Evolutionary conservation across 1,140 invertebrate species (phyloP).

Genomic region (Tribolium castaneum): DNA sequence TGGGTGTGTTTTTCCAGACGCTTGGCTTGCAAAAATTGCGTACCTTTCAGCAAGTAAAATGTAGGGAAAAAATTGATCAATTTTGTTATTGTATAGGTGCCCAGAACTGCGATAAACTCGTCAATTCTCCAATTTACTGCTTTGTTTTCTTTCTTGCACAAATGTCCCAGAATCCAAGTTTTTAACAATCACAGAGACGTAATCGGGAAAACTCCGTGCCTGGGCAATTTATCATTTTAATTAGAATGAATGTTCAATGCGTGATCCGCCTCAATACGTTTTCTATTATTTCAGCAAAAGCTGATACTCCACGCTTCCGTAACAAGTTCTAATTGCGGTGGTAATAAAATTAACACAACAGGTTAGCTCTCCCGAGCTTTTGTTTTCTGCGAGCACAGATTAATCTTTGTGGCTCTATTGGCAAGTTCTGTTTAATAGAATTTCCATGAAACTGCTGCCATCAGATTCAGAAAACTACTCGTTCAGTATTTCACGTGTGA

Average conservation of each 20-base stretch:
- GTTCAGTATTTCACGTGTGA: not conserved
- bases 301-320: not conserved
- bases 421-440: not conserved
- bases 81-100: too few relatives aligned
- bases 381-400: not conserved
- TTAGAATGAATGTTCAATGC: not conserved
- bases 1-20: too few relatives aligned
- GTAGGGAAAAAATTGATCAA: too few relatives aligned
- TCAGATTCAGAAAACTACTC: not conserved
- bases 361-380: not conserved
- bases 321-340: not conserved
- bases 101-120: too few relatives aligned
- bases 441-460: not conserved
- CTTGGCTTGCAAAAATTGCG: too few relatives aligned
- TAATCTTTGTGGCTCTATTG: not conserved
- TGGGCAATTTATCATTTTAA: slow-evolving; percentile 8
- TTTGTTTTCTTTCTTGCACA: too few relatives aligned
- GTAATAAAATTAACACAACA: not conserved
- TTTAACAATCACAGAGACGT: not conserved
- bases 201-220: not conserved
- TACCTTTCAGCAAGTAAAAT: too few relatives aligned
- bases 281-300: not conserved
- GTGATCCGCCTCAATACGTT: not conserved
- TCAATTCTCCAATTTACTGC: too few relatives aligned
- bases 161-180: too few relatives aligned